Base-by-base conservation (phyloP, 2,888 invertebrate genomes). In the Eristalis intricaria region DNA sequence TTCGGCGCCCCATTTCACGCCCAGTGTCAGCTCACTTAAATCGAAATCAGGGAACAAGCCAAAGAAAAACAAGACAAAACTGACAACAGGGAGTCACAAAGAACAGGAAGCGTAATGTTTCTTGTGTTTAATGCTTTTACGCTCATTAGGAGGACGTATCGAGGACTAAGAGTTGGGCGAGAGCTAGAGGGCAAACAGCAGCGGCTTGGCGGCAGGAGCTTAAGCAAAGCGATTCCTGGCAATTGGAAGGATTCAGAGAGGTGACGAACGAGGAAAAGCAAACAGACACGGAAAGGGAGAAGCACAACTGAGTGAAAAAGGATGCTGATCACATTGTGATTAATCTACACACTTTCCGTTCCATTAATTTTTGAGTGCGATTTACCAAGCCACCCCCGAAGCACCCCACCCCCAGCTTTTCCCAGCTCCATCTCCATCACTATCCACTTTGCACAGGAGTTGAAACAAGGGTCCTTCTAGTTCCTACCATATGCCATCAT, bases 291-390 rank as follows among this genome's bases (percentile, higher is more conserved):
- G 40, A 70, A 74, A 84, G 78, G 22, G 70, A n/a, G n/a, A n/a
- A 75, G 78, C 70, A 23, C 75, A 86, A 86, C 74, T 79, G 78
- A 11, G 61, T 26, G 60, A 65, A 78, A 74, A 79, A 66, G 73
- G 75, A 86, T 75, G 74, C 61, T 79, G 86, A 83, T 85, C 77
- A 77, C 81, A 83, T 86, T 82, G 83, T 83, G 86, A 86, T 86
- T 86, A 86, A 86, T 86, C 86, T 86, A 64, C 83, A 86, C 86
- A 86, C 83, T 86, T 83, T 86, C 83, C 83, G 86, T 86, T 83
- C 86, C 83, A 86, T 86, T 86, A 86, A 86, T 83, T 86, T 86
- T 86, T 86, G 83, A 86, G 86, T 86, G 78, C 75, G 74, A 83
- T 73, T 85, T 43, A 23, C 15, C 38, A 38, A 38, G 38, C 10